Evolutionary conservation across 2,113 vertebrate genomes (phyloP), one percentile per base, ranked within the genome.

Genomic region (Nansenia antarctica): DNA sequence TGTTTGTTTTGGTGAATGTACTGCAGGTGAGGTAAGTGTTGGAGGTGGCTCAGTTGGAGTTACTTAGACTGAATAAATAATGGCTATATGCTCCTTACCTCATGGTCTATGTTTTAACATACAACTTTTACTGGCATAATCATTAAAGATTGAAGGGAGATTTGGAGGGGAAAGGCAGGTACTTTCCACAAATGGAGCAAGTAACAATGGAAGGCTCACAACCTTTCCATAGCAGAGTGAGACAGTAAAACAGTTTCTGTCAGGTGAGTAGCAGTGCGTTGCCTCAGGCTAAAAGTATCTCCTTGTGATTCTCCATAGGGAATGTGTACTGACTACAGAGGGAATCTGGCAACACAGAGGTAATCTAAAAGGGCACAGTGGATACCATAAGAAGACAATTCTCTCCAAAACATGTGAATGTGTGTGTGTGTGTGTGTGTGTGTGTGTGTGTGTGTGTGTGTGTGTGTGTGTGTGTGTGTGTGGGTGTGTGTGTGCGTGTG

Each of bases 61-160:
- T 67, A 72, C 37, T 69, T 76, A 70, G 64, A 67, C 73, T 83
- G 72, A 69, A 78, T 69, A 84, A 84, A 88, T 75, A 86, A 77
- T 74, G 74, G 62, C 63, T 68, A n/a, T n/a, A 64, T 78, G 74
- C 3, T 55, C 69, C 61, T 82, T 72, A 84, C 74, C 64, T 83
- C 78, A 84, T 71, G 26, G 64, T 67, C 69, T 72, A 65, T 76
- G 73, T 70, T 81, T 78, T 76, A 73, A 77, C 83, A 82, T 27
- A 65, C 60, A 69, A 45, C 67, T 74, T 87, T 83, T 85, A 86
- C 79, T 76, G 70, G 74, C 80, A 77, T 62, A 72, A 67, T 82
- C 73, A 77, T 87, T 82, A 86, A 84, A 78, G 67, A 81, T 61
- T 82, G 82, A 85, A 61, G 54, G 73, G 82, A 71, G 65, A 70